Evolutionary conservation across 1,140 invertebrate genomes (phyloP), one percentile per base, ranked within the genome.

Genomic region (Asbolus verrucosus): DNA sequence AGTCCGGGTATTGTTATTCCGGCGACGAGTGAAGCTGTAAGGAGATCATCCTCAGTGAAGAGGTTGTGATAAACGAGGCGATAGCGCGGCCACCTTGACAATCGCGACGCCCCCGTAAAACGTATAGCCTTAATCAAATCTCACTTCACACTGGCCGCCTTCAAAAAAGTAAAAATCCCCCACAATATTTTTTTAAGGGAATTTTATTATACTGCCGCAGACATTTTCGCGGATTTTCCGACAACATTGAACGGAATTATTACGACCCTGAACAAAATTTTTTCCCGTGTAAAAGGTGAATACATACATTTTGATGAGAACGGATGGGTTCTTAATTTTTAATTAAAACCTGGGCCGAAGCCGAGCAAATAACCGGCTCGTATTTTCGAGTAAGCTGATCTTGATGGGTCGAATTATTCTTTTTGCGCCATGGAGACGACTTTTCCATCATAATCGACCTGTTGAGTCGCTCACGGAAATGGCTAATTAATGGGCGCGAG

Each of bases 11-110:
- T 63, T 63, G 39, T 63, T 63, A 63, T 63, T 63, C 39, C 61
- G 61, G 21, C 61, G 61, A 39, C 61, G 39, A 63, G 61, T 13
- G 61, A 43, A 63, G 39, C 39, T 19, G 36, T 54, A 54, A 63
- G 36, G 39, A 63, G 61, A 63, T 63, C 61, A 63, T 63, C 61
- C 39, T 41, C 11, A 24, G 13, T 63, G 61, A 43, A 63, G 61
- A 41, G 61, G 21, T 38, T 63, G 61, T 63, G 61, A 63, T 63
- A 63, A 63, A 63, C 61, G 61, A 43, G 46, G 46, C 46, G 46
- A 54, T 54, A 54, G 46, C 46, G 27, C 46, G 46, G 46, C 46
- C 46, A 54, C 46, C 46, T 54, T 14, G 46, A 54, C 46, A 54
- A 54, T 54, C 46, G 46, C 46, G 11, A 30, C 21, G 14, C 46